These are phyloP conservation scores for Mungos mungo DNA, from an alignment of 2,113 vertebrate genomes.

Conservation along the genomic window DNA sequence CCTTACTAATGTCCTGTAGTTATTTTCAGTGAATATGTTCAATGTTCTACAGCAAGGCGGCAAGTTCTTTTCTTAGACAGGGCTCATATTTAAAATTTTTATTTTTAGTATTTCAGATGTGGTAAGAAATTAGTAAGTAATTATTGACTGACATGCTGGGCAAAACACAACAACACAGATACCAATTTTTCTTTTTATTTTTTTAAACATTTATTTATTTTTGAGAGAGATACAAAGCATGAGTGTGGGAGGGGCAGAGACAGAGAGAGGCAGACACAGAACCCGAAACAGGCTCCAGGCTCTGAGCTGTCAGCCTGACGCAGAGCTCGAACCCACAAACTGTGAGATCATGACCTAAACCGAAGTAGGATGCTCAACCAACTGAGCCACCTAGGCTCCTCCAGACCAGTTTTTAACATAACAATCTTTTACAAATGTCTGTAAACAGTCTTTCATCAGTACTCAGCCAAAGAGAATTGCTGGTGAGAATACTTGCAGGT, in stretches of 20 bases:
- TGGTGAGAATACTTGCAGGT: background rate
- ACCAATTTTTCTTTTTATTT: background rate
- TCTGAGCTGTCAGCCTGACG: too few relatives aligned
- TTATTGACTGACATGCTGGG: background rate
- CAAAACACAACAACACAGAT: slow-evolving; percentile 32
- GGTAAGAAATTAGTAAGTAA: background rate
- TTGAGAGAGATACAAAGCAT: too few relatives aligned
- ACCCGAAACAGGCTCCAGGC: too few relatives aligned
- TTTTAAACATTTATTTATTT: too few relatives aligned
- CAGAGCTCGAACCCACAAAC: too few relatives aligned
- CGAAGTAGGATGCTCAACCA: too few relatives aligned
- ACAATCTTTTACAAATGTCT: slow-evolving; percentile 27
- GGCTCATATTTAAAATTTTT: background rate
- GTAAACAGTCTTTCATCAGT: background rate
- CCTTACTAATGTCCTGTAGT: background rate
- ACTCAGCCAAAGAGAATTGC: background rate
- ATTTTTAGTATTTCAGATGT: slow-evolving; percentile 14
- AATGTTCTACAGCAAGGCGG: background rate
- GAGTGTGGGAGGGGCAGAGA: too few relatives aligned
- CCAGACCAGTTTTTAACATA: slow-evolving; percentile 23
- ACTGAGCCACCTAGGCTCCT: too few relatives aligned
- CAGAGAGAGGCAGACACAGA: too few relatives aligned
- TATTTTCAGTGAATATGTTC: background rate
- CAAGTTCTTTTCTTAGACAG: background rate
- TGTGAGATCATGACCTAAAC: too few relatives aligned